Conservation (phyloP, 2,797 vertebrate genomes). For the Pseudomugil tenellus region DNA sequence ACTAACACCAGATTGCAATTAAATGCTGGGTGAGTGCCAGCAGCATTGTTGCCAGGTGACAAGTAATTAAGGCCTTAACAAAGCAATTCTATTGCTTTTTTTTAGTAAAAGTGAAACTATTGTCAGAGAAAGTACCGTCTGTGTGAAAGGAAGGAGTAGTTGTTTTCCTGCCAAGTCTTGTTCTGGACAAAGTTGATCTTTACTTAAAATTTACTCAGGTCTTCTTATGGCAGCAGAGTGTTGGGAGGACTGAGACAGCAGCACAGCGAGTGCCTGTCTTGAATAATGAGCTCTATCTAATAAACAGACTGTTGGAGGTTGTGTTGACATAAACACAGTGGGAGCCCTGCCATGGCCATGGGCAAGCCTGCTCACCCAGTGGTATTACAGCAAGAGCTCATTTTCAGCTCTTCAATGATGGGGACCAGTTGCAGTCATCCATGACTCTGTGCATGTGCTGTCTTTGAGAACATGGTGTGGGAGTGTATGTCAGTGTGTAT, state of each 20-base stretch:
- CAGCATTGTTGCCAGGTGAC: constrained; percentile 34
- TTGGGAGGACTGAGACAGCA: constrained; percentile 42
- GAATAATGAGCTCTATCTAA: constrained; percentile 79
- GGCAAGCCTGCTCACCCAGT: constrained; percentile 62
- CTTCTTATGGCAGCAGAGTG: constrained; percentile 54
- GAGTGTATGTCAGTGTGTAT: constrained; percentile 17
- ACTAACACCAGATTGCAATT: constrained; percentile 32
- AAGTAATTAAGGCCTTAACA: constrained; percentile 16
- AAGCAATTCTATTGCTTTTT: constrained; percentile 18
- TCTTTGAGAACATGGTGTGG: constrained; percentile 37
- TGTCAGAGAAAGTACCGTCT: constrained; percentile 33
- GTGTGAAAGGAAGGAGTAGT: constrained; percentile 24
- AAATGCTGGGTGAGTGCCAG: constrained; percentile 20
- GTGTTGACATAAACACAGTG: constrained; percentile 70
- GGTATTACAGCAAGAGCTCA: constrained; percentile 66
- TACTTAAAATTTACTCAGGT: constrained; percentile 59
- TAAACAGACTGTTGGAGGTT: constrained; percentile 68
- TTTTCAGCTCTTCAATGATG: constrained; percentile 63
- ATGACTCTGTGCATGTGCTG: constrained; percentile 59
- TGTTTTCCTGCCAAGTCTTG: constrained; percentile 51
- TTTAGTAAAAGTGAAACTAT: constrained; percentile 24
- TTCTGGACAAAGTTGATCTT: constrained; percentile 63
- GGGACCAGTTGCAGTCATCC: constrained; percentile 66
- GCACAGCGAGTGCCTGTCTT: constrained; percentile 60
- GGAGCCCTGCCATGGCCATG: constrained; percentile 61